Conservation (phyloP, 1,140 invertebrate species). For the Steinernema khuongi region DNA sequence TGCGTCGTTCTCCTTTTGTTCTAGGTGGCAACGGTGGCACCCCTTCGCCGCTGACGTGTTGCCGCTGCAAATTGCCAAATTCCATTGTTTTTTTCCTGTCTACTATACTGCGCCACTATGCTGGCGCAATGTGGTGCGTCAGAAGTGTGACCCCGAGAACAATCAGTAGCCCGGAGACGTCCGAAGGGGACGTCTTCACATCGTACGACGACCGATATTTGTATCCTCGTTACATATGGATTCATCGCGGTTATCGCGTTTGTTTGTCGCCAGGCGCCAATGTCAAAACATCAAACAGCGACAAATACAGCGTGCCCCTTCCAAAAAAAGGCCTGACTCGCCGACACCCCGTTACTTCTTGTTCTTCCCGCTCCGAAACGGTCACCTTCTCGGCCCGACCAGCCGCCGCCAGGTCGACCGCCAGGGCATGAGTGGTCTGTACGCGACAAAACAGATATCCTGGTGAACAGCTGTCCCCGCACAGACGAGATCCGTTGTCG, state of each 20-base stretch:
- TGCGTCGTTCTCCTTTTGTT: background rate
- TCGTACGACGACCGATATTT: background rate
- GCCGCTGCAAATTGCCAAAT: no score
- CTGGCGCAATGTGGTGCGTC: no score
- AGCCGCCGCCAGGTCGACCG: no score
- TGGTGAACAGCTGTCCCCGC: background rate
- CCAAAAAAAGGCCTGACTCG: background rate
- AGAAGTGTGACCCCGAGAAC: no score
- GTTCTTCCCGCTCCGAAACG: background rate
- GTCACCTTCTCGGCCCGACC: no score
- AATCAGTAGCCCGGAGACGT: no score
- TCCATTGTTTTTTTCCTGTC: no score
- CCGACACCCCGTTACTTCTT: background rate
- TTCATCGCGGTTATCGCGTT: background rate
- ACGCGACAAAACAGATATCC: background rate
- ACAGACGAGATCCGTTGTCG: slow-evolving; percentile 11
- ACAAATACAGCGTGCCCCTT: background rate
- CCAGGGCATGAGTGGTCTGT: no score
- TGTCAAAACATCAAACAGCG: background rate
- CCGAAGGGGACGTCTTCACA: no score
- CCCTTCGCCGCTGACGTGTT: no score
- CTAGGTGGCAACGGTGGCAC: background rate
- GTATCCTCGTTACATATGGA: background rate
- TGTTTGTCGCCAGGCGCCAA: background rate
- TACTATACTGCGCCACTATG: no score